Percentiles rank a stretch among this genome's conserved stretches.
Evolutionary conservation across 2,113 vertebrate genomes (phyloP).

Genomic region (Camelus bactrianus): DNA sequence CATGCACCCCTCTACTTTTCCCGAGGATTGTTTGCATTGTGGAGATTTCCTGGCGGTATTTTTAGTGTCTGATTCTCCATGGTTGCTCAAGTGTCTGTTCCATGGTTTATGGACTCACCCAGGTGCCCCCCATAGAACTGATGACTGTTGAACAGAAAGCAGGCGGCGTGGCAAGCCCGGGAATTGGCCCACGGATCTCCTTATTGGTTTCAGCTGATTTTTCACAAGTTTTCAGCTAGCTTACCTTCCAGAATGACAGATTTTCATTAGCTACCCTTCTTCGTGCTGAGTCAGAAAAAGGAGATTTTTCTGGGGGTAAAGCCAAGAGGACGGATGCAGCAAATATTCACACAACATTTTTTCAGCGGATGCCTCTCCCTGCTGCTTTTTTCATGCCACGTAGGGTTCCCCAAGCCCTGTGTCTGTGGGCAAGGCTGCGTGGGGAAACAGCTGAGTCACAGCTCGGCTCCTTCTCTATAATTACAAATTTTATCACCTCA

Average conservation of each 20-base stretch:
- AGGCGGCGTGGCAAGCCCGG: conserved; percentile 43
- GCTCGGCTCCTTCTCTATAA: conserved; percentile 37
- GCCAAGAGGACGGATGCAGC: background rate
- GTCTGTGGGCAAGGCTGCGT: background rate
- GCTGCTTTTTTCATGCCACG: background rate
- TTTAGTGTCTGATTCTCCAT: background rate
- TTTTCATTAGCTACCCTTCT: background rate
- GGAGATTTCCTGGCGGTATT: conserved; percentile 38
- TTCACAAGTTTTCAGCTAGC: background rate
- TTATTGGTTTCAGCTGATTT: background rate
- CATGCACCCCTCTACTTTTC: background rate
- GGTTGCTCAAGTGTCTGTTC: conserved; percentile 50
- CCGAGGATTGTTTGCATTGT: background rate
- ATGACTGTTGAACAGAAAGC: background rate
- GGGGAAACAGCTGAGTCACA: conserved; percentile 59
- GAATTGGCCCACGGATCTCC: background rate
- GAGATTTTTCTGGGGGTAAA: background rate
- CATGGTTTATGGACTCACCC: conserved; percentile 19
- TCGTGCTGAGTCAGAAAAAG: background rate
- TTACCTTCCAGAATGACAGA: conserved; percentile 29
- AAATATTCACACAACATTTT: background rate
- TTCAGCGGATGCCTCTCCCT: background rate
- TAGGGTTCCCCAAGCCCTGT: background rate
- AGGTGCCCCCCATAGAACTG: background rate
- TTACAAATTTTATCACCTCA: conserved; percentile 51